A percentile compares a stretch with the other conserved stretches of the same genome.
phyloP scores from a whole-genome alignment of 2,113 vertebrate species.

The Vanacampus margaritifer region DNA sequence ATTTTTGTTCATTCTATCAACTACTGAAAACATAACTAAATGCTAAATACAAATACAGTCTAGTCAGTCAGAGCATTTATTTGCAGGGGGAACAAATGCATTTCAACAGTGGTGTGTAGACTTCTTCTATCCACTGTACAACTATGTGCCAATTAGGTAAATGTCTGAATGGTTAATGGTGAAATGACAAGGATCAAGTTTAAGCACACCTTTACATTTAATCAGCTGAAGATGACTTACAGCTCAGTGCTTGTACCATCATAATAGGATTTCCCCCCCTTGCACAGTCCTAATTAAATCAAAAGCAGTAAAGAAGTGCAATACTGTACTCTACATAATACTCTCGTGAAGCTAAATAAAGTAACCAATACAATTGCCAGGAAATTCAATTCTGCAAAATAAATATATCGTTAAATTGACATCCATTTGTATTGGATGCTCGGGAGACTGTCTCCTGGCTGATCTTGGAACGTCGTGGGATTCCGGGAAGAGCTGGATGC shows the following conservation, averaged over 20 bases:
- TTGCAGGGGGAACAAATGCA: too few relatives aligned
- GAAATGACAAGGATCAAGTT: conserved; percentile 3
- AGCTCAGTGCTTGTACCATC: conserved; percentile 4
- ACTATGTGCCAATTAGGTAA: not conserved
- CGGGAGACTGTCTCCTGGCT: too few relatives aligned
- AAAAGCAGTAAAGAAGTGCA: conserved; percentile 7
- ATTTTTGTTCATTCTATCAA: too few relatives aligned
- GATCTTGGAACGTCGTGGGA: too few relatives aligned
- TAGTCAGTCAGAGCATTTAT: too few relatives aligned
- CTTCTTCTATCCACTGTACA: not conserved
- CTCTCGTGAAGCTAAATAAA: not conserved
- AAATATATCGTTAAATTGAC: not conserved
- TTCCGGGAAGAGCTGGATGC: too few relatives aligned
- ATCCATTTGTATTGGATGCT: not conserved
- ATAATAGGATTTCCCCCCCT: conserved; percentile 9
- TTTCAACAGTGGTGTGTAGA: not conserved
- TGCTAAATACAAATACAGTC: too few relatives aligned
- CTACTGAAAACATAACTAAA: too few relatives aligned
- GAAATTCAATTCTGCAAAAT: not conserved
- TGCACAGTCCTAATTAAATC: not conserved
- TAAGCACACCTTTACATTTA: conserved; percentile 26
- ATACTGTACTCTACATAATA: not conserved
- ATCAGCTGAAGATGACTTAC: conserved; percentile 26
- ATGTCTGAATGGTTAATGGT: conserved; percentile 2
- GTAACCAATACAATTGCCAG: not conserved